These are phyloP conservation scores for Bibio marci DNA, from an alignment of 2,888 invertebrate species.

Conservation along the genomic window DNA sequence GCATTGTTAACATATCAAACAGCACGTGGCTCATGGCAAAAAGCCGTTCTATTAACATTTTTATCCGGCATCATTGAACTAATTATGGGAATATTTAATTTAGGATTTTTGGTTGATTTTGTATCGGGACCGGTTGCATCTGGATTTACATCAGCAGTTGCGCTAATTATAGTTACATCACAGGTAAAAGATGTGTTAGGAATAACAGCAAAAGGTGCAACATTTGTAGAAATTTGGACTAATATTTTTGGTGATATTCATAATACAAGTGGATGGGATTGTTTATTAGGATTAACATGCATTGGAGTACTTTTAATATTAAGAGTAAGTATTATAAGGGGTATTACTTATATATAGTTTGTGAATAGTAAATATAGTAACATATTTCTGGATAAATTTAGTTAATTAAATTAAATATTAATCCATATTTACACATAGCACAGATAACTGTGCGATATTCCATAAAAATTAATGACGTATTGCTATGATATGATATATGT, in stretches of 20 bases:
- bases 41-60: constrained; percentile 57
- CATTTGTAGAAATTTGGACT: constrained; percentile 62
- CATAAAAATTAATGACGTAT: no score
- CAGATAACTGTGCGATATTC: no score
- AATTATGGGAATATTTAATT: constrained; percentile 64
- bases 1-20: constrained; percentile 72
- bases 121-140: constrained; percentile 80
- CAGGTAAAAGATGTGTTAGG: constrained; percentile 72
- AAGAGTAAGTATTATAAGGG: constrained; percentile 58
- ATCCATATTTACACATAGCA: no score
- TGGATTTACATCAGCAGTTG: constrained; percentile 80
- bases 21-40: constrained; percentile 38
- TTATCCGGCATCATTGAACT: constrained; percentile 57
- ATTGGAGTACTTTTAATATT: constrained; percentile 58
- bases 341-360: no score
- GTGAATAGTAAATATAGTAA: no score
- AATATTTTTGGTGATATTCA: constrained; percentile 51
- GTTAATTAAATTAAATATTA: no score
- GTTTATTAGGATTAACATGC: constrained; percentile 55
- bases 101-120: constrained; percentile 77
- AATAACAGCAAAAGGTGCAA: constrained; percentile 50
- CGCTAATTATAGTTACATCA: constrained; percentile 75
- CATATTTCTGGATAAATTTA: neutral
- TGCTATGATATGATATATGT: no score
- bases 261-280: constrained; percentile 50